A percentile compares a stretch with the other conserved stretches of the same genome.
Evolutionary conservation across 2,113 vertebrate species (phyloP).

Genomic region (Corythoichthys intestinalis): DNA sequence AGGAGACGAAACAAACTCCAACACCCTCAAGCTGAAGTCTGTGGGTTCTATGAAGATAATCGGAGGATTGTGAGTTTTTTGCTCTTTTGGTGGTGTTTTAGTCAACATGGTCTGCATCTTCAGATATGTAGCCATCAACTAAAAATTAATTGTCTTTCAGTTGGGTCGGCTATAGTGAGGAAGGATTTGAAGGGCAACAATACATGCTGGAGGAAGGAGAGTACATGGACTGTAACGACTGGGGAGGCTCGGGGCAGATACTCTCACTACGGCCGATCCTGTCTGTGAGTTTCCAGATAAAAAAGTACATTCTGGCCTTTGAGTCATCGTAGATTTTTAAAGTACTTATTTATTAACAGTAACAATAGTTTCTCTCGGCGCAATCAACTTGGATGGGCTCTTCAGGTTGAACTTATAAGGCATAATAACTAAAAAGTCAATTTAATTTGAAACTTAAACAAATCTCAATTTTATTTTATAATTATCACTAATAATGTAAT

Average conservation of each 20-base stretch:
- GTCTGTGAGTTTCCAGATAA: conserved; percentile 73
- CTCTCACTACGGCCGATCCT: conserved; percentile 81
- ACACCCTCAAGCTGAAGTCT: conserved; percentile 46
- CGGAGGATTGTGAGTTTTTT: conserved; percentile 83
- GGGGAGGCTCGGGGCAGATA: conserved; percentile 79
- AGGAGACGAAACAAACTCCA: conserved; percentile 15
- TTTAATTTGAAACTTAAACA: too few species aligned
- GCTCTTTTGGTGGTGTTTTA: neutral
- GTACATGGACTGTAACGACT: conserved; percentile 83
- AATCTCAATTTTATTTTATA: too few species aligned
- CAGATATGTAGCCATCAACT: neutral
- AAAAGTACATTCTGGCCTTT: neutral
- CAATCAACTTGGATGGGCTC: too few species aligned
- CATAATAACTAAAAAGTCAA: too few species aligned
- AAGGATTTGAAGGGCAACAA: conserved; percentile 86
- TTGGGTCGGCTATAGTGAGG: conserved; percentile 87
- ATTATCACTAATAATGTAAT: too few species aligned
- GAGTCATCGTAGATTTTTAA: too few species aligned
- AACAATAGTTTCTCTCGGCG: too few species aligned
- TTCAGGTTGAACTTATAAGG: too few species aligned
- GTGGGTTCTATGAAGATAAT: conserved; percentile 86
- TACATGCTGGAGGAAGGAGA: conserved; percentile 91
- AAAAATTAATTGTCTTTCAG: conserved; percentile 52
- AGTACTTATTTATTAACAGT: too few species aligned
- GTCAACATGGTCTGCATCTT: neutral